Evolutionary conservation across 2,888 invertebrate genomes (phyloP).

Genomic region (Megalurothrips usitatus): DNA sequence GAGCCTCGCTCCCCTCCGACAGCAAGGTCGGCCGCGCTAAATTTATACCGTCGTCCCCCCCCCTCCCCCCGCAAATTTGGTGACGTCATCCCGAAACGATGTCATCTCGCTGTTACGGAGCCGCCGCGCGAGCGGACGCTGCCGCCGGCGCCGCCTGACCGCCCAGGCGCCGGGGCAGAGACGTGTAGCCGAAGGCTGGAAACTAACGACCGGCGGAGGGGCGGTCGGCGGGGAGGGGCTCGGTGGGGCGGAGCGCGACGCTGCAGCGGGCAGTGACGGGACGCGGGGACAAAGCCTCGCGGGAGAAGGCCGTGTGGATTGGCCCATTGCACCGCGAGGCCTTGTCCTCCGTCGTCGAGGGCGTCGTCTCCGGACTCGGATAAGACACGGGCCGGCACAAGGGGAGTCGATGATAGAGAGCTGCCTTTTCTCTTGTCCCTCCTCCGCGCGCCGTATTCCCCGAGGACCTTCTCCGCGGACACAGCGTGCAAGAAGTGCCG

Average conservation of each 20-base stretch:
- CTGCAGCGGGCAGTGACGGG: too few relatives aligned
- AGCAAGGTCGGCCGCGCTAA: not conserved
- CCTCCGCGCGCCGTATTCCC: not conserved
- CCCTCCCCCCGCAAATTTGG: not conserved
- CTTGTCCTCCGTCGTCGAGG: not conserved
- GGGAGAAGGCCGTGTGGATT: not conserved
- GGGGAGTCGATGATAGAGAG: too few relatives aligned
- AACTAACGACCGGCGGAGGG: too few relatives aligned
- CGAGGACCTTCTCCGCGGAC: too few relatives aligned
- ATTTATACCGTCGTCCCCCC: not conserved
- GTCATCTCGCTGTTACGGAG: not conserved
- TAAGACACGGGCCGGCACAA: not conserved
- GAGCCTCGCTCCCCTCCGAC: too few relatives aligned
- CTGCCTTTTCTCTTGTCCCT: too few relatives aligned
- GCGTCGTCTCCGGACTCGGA: not conserved
- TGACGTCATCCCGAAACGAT: too few relatives aligned
- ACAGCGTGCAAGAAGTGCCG: too few relatives aligned
- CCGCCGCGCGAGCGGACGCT: not conserved
- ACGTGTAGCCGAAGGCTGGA: too few relatives aligned
- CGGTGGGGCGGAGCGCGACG: not conserved
- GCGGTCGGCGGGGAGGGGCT: not conserved
- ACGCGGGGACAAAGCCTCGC: too few relatives aligned
- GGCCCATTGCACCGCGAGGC: not conserved
- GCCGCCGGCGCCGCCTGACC: not conserved
- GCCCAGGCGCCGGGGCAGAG: not conserved